Conservation (phyloP, 2,888 invertebrate genomes). For the Ariolimax columbianus region DNA sequence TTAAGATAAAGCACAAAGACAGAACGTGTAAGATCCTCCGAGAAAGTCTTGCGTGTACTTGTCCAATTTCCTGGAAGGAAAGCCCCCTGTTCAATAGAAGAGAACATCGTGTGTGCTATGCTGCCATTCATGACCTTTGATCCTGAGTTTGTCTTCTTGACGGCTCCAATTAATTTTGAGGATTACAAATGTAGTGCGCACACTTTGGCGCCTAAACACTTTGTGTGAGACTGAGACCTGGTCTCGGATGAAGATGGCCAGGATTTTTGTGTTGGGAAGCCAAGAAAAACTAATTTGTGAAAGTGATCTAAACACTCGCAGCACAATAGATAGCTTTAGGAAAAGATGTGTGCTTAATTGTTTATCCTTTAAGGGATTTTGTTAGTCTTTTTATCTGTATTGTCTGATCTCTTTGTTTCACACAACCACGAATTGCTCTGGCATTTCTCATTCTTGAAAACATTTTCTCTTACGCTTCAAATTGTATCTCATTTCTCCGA, state of each 20-base stretch:
- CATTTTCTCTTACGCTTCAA: no score
- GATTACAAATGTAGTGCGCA: neutral
- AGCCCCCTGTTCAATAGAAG: neutral
- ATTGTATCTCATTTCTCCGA: no score
- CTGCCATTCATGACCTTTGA: constrained; percentile 9
- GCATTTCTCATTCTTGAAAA: no score
- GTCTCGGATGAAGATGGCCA: neutral
- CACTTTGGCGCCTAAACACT: neutral
- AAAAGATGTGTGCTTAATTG: neutral
- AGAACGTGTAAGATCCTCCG: neutral
- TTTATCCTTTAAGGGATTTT: no score
- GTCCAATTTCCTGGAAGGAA: neutral
- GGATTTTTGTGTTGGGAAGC: neutral
- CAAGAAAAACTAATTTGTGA: neutral
- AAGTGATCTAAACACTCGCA: neutral
- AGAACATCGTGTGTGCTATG: neutral
- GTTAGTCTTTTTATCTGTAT: no score
- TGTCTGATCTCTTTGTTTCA: no score
- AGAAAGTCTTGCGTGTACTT: neutral
- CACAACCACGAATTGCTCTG: no score
- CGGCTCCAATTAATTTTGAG: neutral
- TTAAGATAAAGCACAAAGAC: neutral
- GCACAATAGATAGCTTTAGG: neutral
- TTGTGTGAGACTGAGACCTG: neutral
- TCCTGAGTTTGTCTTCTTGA: neutral